Percentiles rank a stretch among this genome's conserved stretches.
These are phyloP conservation scores for Aspidoscelis tigris DNA, from an alignment of 2,113 vertebrate genomes.

Conservation along the genomic window DNA sequence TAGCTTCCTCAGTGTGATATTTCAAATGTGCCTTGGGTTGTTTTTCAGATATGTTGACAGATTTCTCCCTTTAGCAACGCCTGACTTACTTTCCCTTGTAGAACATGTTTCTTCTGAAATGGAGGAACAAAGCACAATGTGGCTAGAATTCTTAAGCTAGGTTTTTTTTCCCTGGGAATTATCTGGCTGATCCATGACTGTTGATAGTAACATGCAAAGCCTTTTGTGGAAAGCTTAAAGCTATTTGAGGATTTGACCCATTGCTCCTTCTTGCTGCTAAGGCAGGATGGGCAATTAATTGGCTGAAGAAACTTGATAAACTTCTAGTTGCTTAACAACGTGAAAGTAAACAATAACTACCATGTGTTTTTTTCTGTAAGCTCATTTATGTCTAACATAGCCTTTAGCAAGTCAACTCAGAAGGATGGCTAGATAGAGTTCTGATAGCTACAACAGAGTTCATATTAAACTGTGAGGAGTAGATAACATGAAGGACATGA, in stretches of 20 bases:
- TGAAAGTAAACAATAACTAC: constrained; percentile 66
- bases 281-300: constrained; percentile 58
- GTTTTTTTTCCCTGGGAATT: background rate
- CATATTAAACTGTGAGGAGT: constrained; percentile 34
- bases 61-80: constrained; percentile 6
- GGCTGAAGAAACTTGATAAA: constrained; percentile 63
- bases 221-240: constrained; percentile 38
- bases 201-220: constrained; percentile 22
- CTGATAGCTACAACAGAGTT: constrained; percentile 22
- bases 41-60: background rate
- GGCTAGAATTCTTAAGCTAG: background rate
- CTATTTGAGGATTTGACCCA: constrained; percentile 60
- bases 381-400: constrained; percentile 69
- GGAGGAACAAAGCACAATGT: background rate
- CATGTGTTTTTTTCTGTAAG: constrained; percentile 52
- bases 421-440: constrained; percentile 44
- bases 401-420: constrained; percentile 45
- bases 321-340: constrained; percentile 69
- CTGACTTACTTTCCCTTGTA: background rate
- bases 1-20: rapidly evolving
- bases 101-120: background rate
- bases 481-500: background rate
- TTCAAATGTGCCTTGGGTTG: constrained; percentile 2
- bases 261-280: constrained; percentile 46
- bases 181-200: background rate